phyloP scores from a whole-genome alignment of 2,888 invertebrate genomes.

The Seira musarum region DNA sequence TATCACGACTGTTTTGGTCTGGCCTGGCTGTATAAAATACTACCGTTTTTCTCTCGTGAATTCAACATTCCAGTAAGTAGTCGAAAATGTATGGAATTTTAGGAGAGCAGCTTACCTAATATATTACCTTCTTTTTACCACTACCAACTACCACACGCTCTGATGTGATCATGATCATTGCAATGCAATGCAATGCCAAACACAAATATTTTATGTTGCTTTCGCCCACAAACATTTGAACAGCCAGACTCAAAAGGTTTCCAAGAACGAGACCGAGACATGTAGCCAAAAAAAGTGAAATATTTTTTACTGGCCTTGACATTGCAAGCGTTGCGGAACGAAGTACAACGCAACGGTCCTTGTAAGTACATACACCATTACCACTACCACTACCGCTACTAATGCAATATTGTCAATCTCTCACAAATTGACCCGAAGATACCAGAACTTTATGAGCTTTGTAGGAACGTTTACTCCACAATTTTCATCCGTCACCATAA shows the following conservation, averaged over 20 bases:
- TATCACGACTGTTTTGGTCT: too few species aligned
- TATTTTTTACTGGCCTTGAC: slow-evolving; percentile 41
- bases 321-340: slow-evolving; percentile 40
- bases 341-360: too few species aligned
- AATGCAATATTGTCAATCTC: slow-evolving; percentile 55
- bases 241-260: too few species aligned
- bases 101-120: neutral
- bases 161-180: neutral
- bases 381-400: too few species aligned
- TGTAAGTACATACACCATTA: neutral
- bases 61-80: neutral
- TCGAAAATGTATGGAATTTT: slow-evolving; percentile 6
- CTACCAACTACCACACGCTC: neutral
- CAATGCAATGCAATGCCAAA: neutral
- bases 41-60: slow-evolving; percentile 5
- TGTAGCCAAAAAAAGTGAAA: neutral
- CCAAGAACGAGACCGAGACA: neutral
- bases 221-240: too few species aligned
- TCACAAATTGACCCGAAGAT: slow-evolving; percentile 50
- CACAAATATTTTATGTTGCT: slow-evolving; percentile 1
- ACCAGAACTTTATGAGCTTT: slow-evolving; percentile 8
- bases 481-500: too few species aligned
- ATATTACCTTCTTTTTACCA: neutral
- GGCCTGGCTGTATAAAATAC: neutral
- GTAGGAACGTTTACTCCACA: neutral